Conservation (phyloP, 2,797 vertebrate species). For the Falco peregrinus region DNA sequence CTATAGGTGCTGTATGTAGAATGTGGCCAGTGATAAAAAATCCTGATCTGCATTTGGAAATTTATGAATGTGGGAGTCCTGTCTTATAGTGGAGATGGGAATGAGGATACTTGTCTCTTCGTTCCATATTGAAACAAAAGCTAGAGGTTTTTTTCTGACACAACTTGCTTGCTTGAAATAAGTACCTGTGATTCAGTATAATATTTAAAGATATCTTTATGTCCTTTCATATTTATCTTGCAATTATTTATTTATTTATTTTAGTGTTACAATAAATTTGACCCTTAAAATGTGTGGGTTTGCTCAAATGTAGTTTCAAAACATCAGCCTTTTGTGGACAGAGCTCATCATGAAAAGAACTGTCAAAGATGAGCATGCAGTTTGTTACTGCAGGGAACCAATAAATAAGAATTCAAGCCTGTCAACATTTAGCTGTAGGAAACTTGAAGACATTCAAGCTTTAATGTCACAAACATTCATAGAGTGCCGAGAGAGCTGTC, state of each 20-base stretch:
- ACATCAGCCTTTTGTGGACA: slow-evolving; percentile 12
- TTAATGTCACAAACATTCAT: slow-evolving; percentile 46
- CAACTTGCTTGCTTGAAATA: not conserved
- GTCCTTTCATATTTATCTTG: not conserved
- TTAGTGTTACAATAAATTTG: not conserved
- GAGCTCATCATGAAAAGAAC: slow-evolving; percentile 2
- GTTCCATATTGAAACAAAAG: not conserved
- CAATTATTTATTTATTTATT: not conserved
- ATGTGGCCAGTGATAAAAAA: not conserved
- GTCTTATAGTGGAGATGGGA: not conserved
- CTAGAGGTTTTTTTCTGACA: not conserved
- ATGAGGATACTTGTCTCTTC: not conserved
- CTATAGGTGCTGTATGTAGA: accelerated
- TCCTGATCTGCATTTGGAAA: not conserved
- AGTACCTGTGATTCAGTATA: not conserved
- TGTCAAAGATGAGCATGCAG: slow-evolving; percentile 14
- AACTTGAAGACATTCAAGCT: slow-evolving; percentile 47
- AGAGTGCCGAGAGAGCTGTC: slow-evolving; percentile 36
- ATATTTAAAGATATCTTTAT: not conserved
- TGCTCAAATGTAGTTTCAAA: not conserved
- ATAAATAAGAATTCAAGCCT: slow-evolving; percentile 64
- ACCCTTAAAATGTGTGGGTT: not conserved
- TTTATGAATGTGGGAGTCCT: not conserved
- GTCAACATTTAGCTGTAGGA: slow-evolving; percentile 65
- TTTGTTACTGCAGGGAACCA: slow-evolving; percentile 54